A percentile compares a stretch with the other conserved stretches of the same genome.
phyloP scores from a whole-genome alignment of 1,140 invertebrate species.

The Drosophila lowei region DNA sequence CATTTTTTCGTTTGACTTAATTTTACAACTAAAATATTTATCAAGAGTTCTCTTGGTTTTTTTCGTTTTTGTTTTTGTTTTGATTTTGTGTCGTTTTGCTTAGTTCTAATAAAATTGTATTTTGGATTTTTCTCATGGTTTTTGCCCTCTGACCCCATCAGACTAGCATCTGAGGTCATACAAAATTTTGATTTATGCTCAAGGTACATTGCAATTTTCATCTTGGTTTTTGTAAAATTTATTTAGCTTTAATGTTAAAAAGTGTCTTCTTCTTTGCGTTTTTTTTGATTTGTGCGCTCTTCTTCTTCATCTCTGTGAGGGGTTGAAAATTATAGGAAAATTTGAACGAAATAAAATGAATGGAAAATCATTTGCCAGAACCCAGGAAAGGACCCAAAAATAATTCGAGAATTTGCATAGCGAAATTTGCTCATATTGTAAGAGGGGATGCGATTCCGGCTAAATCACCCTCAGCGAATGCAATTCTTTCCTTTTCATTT shows the following conservation, averaged over 20 bases:
- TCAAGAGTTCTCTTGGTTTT: constrained; percentile 53
- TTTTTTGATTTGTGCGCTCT: constrained; percentile 68
- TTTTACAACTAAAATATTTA: constrained; percentile 62
- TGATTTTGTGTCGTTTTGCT: constrained; percentile 35
- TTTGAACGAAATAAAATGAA: constrained; percentile 40
- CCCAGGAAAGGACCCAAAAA: constrained; percentile 5
- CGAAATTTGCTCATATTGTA: constrained; percentile 23
- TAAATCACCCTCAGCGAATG: constrained; percentile 57
- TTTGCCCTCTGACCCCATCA: constrained; percentile 19
- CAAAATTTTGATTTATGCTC: constrained; percentile 83
- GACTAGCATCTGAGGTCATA: constrained; percentile 43
- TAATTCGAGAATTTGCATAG: constrained; percentile 42
- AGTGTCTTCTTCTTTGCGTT: constrained; percentile 60
- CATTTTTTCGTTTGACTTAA: constrained; percentile 50
- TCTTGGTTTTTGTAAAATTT: constrained; percentile 60
- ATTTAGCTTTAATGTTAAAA: constrained; percentile 57
- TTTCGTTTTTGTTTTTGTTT: constrained; percentile 26
- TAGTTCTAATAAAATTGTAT: constrained; percentile 70
- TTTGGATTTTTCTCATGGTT: constrained; percentile 41
- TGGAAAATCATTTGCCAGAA: constrained; percentile 26
- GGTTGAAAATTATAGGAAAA: constrained; percentile 29
- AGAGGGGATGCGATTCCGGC: constrained; percentile 5
- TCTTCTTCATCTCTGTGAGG: constrained; percentile 13
- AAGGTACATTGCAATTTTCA: constrained; percentile 75
- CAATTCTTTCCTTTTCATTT: constrained; percentile 48